Conservation (phyloP, 37 sponge, comb jelly and placozoan species). For the Diacarnus erythraeanus region DNA sequence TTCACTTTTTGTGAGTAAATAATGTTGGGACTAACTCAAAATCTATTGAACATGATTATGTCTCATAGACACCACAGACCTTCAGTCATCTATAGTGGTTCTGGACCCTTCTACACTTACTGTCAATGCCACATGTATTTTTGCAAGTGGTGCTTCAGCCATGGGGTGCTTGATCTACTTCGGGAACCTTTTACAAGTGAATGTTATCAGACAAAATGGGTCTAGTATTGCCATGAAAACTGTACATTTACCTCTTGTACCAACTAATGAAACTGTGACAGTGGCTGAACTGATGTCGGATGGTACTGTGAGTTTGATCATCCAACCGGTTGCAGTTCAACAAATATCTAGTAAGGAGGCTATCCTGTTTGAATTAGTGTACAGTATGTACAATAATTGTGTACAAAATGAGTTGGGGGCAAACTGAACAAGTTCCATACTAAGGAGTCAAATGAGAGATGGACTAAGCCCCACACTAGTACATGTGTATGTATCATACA, state of each 20-base stretch:
- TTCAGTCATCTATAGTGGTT: background rate
- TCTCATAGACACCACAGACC: background rate
- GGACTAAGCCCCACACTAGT: too few species aligned
- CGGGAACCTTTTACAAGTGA: background rate
- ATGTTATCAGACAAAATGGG: background rate
- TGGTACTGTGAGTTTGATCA: background rate
- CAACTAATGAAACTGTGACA: background rate
- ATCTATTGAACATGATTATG: too few species aligned
- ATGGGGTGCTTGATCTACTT: background rate
- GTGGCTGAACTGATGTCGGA: background rate
- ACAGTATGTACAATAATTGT: too few species aligned
- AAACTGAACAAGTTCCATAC: too few species aligned
- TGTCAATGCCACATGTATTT: background rate
- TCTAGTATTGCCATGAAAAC: background rate
- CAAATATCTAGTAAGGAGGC: background rate
- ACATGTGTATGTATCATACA: too few species aligned
- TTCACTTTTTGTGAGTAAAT: background rate
- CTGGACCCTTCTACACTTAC: background rate
- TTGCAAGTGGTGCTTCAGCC: background rate
- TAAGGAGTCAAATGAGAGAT: too few species aligned
- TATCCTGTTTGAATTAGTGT: background rate
- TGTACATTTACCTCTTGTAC: background rate
- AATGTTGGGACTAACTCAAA: background rate
- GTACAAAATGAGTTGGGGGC: background rate
- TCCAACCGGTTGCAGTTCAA: background rate